Percentiles rank a stretch among this genome's conserved stretches.
phyloP scores from a whole-genome alignment of 2,113 vertebrate genomes.

The Naja naja region DNA sequence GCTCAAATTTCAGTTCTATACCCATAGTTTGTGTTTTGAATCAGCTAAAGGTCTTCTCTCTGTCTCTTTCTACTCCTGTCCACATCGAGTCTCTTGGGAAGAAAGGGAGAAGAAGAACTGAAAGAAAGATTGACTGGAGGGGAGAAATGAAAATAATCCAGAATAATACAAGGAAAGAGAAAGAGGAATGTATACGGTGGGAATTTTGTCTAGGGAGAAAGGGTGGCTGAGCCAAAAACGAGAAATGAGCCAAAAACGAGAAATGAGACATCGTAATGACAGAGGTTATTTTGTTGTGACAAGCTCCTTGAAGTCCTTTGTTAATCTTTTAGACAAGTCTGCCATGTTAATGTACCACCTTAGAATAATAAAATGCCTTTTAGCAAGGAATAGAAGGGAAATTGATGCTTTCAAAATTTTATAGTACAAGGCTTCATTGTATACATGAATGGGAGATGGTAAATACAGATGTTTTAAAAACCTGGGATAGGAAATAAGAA shows the following conservation, averaged over 20 bases:
- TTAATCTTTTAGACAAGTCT: constrained; percentile 49
- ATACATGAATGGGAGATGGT: background rate
- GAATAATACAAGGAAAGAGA: background rate
- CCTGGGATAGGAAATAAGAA: no score
- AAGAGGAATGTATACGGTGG: background rate
- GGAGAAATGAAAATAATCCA: background rate
- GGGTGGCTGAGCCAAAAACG: background rate
- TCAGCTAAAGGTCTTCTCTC: background rate
- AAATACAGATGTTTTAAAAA: background rate
- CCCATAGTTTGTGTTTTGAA: background rate
- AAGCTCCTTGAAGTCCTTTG: constrained; percentile 37
- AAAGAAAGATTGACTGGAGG: background rate
- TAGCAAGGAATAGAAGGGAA: background rate
- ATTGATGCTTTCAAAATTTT: constrained; percentile 23
- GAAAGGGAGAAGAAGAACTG: background rate
- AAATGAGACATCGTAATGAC: background rate
- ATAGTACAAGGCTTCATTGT: background rate
- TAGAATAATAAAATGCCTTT: constrained; percentile 28
- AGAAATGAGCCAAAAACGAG: background rate
- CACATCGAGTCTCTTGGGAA: background rate
- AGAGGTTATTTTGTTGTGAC: constrained; percentile 27
- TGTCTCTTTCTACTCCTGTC: background rate
- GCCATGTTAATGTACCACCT: background rate
- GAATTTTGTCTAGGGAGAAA: background rate
- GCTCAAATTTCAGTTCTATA: background rate